Evolutionary conservation across 2,888 invertebrate genomes (phyloP).

Genomic region (Aphidius colemani): DNA sequence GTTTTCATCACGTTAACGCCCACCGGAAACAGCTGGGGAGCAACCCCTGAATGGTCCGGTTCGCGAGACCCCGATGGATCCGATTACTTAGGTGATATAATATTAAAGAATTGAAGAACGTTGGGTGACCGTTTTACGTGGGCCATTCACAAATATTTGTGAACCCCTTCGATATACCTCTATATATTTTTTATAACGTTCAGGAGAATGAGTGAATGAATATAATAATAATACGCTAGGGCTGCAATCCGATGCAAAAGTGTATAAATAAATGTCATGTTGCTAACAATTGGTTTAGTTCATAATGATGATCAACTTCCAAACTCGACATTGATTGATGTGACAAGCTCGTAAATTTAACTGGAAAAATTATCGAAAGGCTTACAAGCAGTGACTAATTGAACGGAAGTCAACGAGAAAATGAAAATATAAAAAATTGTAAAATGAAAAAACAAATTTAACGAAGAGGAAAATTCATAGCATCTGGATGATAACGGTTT

Average conservation of each 20-base stretch:
- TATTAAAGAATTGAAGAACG: slow-evolving; percentile 28
- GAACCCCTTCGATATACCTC: slow-evolving; percentile 36
- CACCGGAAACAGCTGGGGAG: slow-evolving; percentile 60
- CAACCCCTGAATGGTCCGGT: slow-evolving; percentile 49
- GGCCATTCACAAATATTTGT: slow-evolving; percentile 33
- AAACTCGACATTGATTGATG: slow-evolving; percentile 34
- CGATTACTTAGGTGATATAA: slow-evolving; percentile 48
- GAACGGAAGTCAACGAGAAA: slow-evolving; percentile 35
- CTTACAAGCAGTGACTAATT: slow-evolving; percentile 30
- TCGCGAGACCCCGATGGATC: slow-evolving; percentile 47
- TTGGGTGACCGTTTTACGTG: slow-evolving; percentile 49
- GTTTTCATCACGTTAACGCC: slow-evolving; percentile 54
- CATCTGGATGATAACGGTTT: slow-evolving; percentile 33
- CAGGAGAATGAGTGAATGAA: slow-evolving; percentile 10
- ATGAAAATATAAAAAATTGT: background rate
- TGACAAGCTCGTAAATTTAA: slow-evolving; percentile 20
- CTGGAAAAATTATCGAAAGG: slow-evolving; percentile 33
- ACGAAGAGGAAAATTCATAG: slow-evolving; percentile 16
- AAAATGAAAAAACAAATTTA: background rate
- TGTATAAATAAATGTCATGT: background rate
- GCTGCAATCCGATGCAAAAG: too few relatives aligned
- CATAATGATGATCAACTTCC: background rate
- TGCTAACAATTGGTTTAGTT: background rate
- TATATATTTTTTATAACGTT: slow-evolving; percentile 25
- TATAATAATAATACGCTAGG: background rate